Base-by-base conservation (phyloP, 2,888 invertebrate genomes). In the Aphelenchoides bicaudatus region DNA sequence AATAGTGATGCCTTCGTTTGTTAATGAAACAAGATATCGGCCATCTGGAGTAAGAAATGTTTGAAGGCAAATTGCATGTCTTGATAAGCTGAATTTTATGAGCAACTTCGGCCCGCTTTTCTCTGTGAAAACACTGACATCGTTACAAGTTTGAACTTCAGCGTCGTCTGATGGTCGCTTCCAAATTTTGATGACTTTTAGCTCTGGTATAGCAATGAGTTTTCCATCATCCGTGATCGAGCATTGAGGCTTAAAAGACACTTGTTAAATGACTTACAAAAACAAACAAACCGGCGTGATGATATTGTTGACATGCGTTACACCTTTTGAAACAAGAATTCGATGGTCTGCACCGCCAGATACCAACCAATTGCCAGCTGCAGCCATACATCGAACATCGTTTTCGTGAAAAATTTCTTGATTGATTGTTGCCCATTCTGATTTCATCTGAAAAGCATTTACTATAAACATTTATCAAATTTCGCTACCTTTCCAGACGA, bases 291-390 rank as follows among this genome's bases (percentile, higher is more conserved):
- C 43, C 43, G 23, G 23, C 27, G 13, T 27, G 13, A 25, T 43
- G 1, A 27, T 27, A 16, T 13, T 38, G 3, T 51, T 38, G 43
- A 51, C 19, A 27, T 51, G 13, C 23, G 39, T 38, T 8, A 23
- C 21, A 10, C 23, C 28, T n/a, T 66, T 43, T 10, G 64, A 71
- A 39, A 70, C 58, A 27, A 58, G 48, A 8, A 66, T 51, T 8
- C 65, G 55, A 30, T 61, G 62, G 23, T 70, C 68, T 2, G 63
- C 55, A 4, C 68, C 68, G n/a, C 71, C 68, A 10, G 68, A 67
- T 47, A 67, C 30, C 13, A 67, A 50, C 60, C 61, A 72, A 13
- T 28, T 23, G 8, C 63, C 58, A 34, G 65, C 28, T 28, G 43
- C 49, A 23, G 51, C 57, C 57, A 68, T 49, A 0, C 64, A 39